A percentile compares a stretch with the other conserved stretches of the same genome.
Evolutionary conservation across 35 echinoderm and acorn worm species (phyloP).

Genomic region (Heliocidaris erythrogramma): DNA sequence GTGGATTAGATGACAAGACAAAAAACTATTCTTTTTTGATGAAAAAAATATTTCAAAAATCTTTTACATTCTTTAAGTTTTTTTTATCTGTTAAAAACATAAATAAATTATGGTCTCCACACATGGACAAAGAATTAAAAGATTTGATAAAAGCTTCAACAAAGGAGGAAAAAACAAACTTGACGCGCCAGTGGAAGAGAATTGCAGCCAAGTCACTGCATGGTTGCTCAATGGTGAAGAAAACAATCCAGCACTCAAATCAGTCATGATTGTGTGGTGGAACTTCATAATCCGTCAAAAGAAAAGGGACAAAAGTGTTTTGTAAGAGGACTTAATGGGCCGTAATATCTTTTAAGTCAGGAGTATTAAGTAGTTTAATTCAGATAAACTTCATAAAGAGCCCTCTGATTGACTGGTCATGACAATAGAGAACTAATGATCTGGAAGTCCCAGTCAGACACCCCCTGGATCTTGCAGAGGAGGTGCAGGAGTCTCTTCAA

Average conservation of each 20-base stretch:
- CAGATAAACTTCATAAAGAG: not conserved
- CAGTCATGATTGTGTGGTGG: not conserved
- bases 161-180: not conserved
- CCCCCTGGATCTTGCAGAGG: not conserved
- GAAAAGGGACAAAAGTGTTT: conserved; percentile 2
- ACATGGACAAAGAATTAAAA: not conserved
- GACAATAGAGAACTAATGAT: not conserved
- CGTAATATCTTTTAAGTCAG: not conserved
- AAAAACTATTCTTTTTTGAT: not conserved
- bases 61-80: not conserved
- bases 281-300: not conserved
- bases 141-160: not conserved
- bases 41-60: not conserved
- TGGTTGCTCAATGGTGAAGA: not conserved
- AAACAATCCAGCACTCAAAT: not conserved
- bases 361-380: conserved; percentile 2
- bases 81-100: not conserved
- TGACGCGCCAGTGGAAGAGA: not conserved
- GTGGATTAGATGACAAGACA: not conserved
- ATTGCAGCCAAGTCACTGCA: not conserved
- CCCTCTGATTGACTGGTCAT: not conserved
- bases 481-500: no score
- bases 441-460: not conserved
- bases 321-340: not conserved
- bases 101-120: not conserved